These are phyloP conservation scores for Catocala nupta DNA, from an alignment of 2,888 invertebrate genomes.

Conservation along the genomic window DNA sequence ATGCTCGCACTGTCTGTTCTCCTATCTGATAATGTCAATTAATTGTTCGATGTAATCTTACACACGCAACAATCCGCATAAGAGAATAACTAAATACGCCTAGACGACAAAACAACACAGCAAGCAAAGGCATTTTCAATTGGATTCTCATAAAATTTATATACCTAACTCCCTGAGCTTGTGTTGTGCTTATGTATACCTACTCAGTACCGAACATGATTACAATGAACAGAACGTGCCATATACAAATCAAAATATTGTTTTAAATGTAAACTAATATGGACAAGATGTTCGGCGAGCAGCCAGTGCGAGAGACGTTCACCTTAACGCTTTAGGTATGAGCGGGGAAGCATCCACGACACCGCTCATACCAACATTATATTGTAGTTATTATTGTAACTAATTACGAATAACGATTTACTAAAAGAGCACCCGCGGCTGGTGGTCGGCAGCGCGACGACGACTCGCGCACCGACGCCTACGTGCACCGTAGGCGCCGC, in stretches of 20 bases:
- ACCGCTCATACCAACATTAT: conserved; percentile 87
- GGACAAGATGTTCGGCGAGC: conserved; percentile 58
- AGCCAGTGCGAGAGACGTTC: conserved; percentile 78
- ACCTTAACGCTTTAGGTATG: conserved; percentile 87
- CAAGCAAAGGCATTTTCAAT: conserved; percentile 25
- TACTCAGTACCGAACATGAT: conserved; percentile 29
- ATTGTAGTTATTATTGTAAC: conserved; percentile 85
- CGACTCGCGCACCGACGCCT: conserved; percentile 9
- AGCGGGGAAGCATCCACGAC: conserved; percentile 85
- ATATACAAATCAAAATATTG: conserved; percentile 39
- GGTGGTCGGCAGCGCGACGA: conserved; percentile 48
- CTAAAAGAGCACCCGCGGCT: conserved; percentile 64
- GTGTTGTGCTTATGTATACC: neutral
- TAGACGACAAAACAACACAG: neutral
- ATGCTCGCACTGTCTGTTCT: conserved; percentile 76
- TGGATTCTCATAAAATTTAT: conserved; percentile 27
- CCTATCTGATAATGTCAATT: conserved; percentile 77
- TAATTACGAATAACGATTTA: conserved; percentile 80
- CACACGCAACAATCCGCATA: conserved; percentile 27
- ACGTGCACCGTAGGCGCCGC: neutral
- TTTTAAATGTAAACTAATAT: conserved; percentile 36
- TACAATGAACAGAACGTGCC: conserved; percentile 45
- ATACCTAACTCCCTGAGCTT: conserved; percentile 24
- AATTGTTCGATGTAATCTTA: conserved; percentile 60
- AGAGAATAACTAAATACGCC: neutral